phyloP scores from a whole-genome alignment of 2,797 vertebrate genomes.

The Alauda arvensis region DNA sequence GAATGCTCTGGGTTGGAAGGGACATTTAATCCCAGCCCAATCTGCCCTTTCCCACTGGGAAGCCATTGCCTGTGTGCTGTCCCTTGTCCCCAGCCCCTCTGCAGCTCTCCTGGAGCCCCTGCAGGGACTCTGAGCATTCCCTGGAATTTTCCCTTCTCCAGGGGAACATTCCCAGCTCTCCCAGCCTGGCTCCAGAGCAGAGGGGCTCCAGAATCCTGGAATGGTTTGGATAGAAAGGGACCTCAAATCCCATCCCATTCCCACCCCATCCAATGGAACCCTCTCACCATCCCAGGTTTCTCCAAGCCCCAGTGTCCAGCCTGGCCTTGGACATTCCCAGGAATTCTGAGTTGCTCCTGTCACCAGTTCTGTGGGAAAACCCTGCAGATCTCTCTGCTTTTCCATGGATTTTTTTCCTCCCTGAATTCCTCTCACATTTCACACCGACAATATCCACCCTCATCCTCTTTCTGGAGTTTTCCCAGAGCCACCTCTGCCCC shows the following conservation, averaged over 20 bases:
- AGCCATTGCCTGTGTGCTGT: neutral
- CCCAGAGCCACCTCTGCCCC: neutral
- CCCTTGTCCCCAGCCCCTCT: neutral
- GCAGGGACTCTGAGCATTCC: neutral
- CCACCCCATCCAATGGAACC: neutral
- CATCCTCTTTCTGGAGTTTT: neutral
- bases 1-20: too few relatives aligned
- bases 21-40: too few relatives aligned
- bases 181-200: too few relatives aligned
- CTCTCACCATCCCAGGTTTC: fast-evolving
- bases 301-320: neutral
- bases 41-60: neutral
- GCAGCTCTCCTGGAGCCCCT: neutral
- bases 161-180: neutral
- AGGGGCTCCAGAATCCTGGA: neutral
- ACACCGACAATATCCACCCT: neutral
- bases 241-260: neutral
- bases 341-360: neutral
- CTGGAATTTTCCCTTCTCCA: neutral
- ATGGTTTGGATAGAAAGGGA: fast-evolving
- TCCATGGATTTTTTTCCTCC: neutral
- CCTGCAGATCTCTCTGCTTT: neutral
- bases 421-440: neutral
- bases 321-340: neutral
- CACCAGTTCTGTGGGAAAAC: neutral